A percentile compares a stretch with the other conserved stretches of the same genome.
Evolutionary conservation across 2,888 invertebrate species (phyloP).

Genomic region (Mythimna loreyi): DNA sequence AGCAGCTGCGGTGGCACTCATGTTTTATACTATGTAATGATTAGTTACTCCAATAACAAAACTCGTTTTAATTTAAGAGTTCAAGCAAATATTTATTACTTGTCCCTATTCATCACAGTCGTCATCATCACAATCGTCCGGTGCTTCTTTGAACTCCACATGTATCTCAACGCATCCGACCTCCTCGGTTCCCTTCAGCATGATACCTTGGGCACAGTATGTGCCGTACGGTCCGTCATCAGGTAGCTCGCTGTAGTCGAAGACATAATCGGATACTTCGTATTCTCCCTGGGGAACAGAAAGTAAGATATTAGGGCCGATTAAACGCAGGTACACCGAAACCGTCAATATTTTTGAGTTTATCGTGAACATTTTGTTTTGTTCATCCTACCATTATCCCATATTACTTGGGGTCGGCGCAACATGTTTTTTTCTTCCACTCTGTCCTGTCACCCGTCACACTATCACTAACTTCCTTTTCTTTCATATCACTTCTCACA

Average conservation of each 20-base stretch:
- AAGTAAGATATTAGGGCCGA: neutral
- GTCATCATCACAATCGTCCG: constrained; percentile 37
- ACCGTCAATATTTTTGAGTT: too few relatives aligned
- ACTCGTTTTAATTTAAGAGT: neutral
- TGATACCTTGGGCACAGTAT: constrained; percentile 20
- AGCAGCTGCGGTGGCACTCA: too few relatives aligned
- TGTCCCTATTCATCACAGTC: constrained; percentile 37
- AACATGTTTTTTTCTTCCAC: too few relatives aligned
- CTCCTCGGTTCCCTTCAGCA: constrained; percentile 19
- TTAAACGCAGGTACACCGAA: too few relatives aligned
- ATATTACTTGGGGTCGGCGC: too few relatives aligned
- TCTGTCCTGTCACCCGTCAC: too few relatives aligned
- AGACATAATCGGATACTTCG: constrained; percentile 4
- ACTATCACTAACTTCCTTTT: too few relatives aligned
- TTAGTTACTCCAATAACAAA: neutral
- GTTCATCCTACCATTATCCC: too few relatives aligned
- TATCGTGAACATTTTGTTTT: too few relatives aligned
- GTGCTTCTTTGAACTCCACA: constrained; percentile 44
- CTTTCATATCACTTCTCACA: too few relatives aligned
- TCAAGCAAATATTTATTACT: constrained; percentile 1
- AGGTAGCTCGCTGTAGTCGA: constrained; percentile 52
- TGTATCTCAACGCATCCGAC: constrained; percentile 46
- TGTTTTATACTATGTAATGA: too few relatives aligned
- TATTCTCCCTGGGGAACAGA: constrained; percentile 42
- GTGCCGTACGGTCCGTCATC: constrained; percentile 30